phyloP scores from a whole-genome alignment of 2,888 invertebrate genomes.

The Elmis aenea region DNA sequence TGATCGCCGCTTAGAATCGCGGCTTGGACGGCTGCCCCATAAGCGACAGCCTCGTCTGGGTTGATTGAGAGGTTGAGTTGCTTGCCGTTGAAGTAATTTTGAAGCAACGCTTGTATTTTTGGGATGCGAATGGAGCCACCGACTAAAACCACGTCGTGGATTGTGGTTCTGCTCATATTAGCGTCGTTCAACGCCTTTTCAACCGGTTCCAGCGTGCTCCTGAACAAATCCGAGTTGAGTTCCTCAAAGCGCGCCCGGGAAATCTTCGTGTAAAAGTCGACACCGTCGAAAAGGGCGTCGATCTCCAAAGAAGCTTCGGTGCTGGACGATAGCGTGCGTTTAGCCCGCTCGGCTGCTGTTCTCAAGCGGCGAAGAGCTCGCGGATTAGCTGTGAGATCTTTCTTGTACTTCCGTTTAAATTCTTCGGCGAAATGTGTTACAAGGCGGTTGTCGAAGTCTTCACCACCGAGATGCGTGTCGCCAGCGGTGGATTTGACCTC shows the following conservation, averaged over 20 bases:
- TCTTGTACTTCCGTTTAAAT: slow-evolving; percentile 50
- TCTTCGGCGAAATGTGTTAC: slow-evolving; percentile 55
- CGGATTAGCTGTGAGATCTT: slow-evolving; percentile 48
- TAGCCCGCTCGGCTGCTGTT: slow-evolving; percentile 52
- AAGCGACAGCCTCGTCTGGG: slow-evolving; percentile 78
- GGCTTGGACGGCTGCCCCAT: slow-evolving; percentile 71
- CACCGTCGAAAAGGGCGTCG: slow-evolving; percentile 49
- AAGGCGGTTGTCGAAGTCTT: slow-evolving; percentile 59
- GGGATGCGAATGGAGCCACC: slow-evolving; percentile 80
- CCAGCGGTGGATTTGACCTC: slow-evolving; percentile 80
- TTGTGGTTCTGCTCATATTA: slow-evolving; percentile 67
- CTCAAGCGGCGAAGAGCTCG: slow-evolving; percentile 47
- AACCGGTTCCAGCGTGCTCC: slow-evolving; percentile 69
- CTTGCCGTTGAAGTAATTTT: slow-evolving; percentile 72
- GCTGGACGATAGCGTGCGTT: slow-evolving; percentile 44
- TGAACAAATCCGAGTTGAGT: slow-evolving; percentile 66
- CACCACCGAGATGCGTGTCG: slow-evolving; percentile 78
- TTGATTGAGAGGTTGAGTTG: slow-evolving; percentile 69
- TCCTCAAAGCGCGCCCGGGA: slow-evolving; percentile 74
- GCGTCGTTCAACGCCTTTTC: slow-evolving; percentile 75
- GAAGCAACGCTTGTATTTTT: slow-evolving; percentile 68
- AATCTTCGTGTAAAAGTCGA: slow-evolving; percentile 63
- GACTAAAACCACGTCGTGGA: slow-evolving; percentile 76
- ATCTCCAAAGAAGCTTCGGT: slow-evolving; percentile 52
- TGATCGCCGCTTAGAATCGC: slow-evolving; percentile 66